Evolutionary conservation across 2,797 vertebrate genomes (phyloP), one percentile per base, ranked within the genome.

Genomic region (Paedocypris micromegethes): DNA sequence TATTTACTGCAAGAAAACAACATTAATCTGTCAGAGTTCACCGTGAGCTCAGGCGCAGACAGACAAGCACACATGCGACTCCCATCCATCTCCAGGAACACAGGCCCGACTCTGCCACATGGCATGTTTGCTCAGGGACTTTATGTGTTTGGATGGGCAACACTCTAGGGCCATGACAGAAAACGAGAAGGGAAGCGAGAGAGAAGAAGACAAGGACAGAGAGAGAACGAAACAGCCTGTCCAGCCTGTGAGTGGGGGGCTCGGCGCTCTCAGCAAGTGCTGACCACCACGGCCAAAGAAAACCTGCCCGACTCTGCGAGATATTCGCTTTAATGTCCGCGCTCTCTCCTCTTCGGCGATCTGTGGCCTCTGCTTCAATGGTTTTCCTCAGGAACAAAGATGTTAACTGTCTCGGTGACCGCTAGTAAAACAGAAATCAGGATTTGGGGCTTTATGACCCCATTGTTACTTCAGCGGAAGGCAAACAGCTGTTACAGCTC

Each of bases 131-230:
- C 65, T 46, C 54, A 58, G 57, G 44, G 52, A 47, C 58, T 57
- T 73, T 58, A 64, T 66, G 53, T 75, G 73, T 67, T 70, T 75
- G 58, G 64, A 57, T 62, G 59, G 68, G 68, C 63, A 58, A 66
- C 58, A 63, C n/a, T 44, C 54, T 5, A 37, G 9, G 48, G 40
- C 55, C 48, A 59, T 52, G 61, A 74, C 47, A 74, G 55, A 69
- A 47, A 66, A 53, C 67, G 48, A 58, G 48, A 58, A 52, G 43
- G 58, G 58, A 54, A 43, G 42, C 7, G 9, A 41, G 53, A 63
- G 51, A 67, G 58, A 50, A 47, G 64, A 46, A 44, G 45, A 55
- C 44, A 49, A n/a, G 38, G 51, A 55, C 50, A 64, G 5, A 53
- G 58, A 68, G 40, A 65, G 53, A 23, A 40, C 55, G 43, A 63